Evolutionary conservation across 1,140 invertebrate genomes (phyloP).

Genomic region (Macrobrachium nipponense): DNA sequence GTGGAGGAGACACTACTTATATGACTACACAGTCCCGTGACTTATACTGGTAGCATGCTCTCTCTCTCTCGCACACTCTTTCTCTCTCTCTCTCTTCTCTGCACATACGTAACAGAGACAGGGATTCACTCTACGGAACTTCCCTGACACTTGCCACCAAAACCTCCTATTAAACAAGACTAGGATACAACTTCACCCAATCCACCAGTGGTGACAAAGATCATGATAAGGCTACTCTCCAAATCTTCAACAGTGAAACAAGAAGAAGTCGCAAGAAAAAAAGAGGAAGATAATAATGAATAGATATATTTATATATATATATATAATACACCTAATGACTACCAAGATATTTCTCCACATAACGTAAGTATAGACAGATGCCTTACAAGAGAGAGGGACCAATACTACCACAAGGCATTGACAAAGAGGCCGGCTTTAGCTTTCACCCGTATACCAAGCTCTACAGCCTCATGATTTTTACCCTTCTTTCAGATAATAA

Average conservation of each 20-base stretch:
- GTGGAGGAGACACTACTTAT: slow-evolving; percentile 3
- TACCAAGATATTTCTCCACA: no score
- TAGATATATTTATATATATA: slow-evolving; percentile 36
- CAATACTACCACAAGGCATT: slow-evolving; percentile 57
- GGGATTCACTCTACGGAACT: slow-evolving; percentile 30
- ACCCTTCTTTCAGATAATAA: slow-evolving; percentile 33
- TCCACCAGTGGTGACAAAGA: slow-evolving; percentile 25
- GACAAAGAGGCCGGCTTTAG: slow-evolving; percentile 58
- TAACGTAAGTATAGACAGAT: not conserved
- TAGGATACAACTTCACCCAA: slow-evolving; percentile 21
- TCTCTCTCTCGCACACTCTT: not conserved
- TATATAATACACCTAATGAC: no score
- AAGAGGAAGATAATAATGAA: slow-evolving; percentile 19
- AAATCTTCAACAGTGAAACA: slow-evolving; percentile 36
- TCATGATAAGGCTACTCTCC: slow-evolving; percentile 17
- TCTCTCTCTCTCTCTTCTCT: not conserved
- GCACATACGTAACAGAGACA: not conserved
- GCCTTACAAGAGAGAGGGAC: slow-evolving; percentile 61
- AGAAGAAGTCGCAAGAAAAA: slow-evolving; percentile 38
- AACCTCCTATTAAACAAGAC: slow-evolving; percentile 11
- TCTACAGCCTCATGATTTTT: slow-evolving; percentile 30
- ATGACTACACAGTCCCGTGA: slow-evolving; percentile 54
- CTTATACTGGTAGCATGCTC: slow-evolving; percentile 48
- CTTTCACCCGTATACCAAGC: slow-evolving; percentile 51
- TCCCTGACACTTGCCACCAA: slow-evolving; percentile 47